Conservation (phyloP, 2,113 vertebrate genomes). For the Alethe castanea region DNA sequence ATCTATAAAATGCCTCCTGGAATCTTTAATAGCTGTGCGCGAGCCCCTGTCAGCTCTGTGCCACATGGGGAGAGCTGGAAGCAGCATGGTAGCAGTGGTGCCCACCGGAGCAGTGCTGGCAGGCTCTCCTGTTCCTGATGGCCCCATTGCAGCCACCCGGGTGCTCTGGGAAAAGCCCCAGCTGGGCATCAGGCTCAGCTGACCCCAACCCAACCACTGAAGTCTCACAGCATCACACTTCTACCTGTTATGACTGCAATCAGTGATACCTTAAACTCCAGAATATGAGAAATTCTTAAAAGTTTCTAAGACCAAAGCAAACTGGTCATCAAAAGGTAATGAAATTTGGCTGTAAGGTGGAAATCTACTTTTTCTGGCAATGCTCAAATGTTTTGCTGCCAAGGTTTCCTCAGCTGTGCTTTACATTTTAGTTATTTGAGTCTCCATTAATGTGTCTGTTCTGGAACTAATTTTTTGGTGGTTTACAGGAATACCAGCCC, state of each 20-base stretch:
- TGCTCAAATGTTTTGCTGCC: slow-evolving; percentile 1
- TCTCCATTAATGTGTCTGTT: slow-evolving; percentile 26
- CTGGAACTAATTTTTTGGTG: slow-evolving; percentile 58
- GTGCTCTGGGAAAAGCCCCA: neutral
- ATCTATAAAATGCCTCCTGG: neutral
- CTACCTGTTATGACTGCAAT: neutral
- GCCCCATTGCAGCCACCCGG: fast-evolving
- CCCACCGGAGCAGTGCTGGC: neutral
- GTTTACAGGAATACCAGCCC: slow-evolving; percentile 40
- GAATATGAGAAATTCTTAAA: neutral
- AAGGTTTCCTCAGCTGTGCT: slow-evolving; percentile 32
- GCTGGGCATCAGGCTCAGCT: fast-evolving
- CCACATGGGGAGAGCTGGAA: neutral
- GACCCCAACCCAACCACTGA: neutral
- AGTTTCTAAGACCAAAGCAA: neutral
- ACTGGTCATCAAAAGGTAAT: neutral
- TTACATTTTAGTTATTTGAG: neutral
- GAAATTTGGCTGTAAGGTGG: neutral
- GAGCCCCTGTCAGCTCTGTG: neutral
- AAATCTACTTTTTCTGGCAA: slow-evolving; percentile 7
- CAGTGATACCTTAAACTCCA: neutral
- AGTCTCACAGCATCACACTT: neutral
- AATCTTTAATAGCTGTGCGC: neutral
- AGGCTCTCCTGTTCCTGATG: fast-evolving
- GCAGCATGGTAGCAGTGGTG: fast-evolving